Conservation (phyloP, 1,140 invertebrate genomes). For the Rhopalosiphum padi region DNA sequence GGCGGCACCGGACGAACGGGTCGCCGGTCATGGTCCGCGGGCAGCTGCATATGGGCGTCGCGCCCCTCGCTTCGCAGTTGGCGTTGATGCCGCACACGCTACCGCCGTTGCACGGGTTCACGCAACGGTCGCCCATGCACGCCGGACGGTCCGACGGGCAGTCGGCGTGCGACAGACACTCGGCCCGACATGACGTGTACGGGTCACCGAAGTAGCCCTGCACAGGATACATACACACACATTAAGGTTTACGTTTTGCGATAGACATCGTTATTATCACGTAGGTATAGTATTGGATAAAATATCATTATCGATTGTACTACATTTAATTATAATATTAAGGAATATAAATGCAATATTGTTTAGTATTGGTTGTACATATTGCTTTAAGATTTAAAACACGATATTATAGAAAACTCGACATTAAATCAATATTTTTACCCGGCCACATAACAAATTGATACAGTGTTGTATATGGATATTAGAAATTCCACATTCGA, state of each 20-base stretch:
- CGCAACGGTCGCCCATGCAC: conserved; percentile 81
- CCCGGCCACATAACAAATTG: too few species aligned
- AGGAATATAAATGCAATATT: too few species aligned
- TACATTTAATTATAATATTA: too few species aligned
- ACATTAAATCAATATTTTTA: too few species aligned
- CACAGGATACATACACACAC: conserved; percentile 27
- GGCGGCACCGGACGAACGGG: conserved; percentile 81
- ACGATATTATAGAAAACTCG: too few species aligned
- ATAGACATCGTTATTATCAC: too few species aligned
- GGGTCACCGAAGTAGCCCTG: conserved; percentile 79
- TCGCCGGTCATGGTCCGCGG: conserved; percentile 86
- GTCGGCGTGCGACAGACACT: conserved; percentile 76
- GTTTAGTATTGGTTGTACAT: too few species aligned
- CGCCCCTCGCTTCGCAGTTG: conserved; percentile 77
- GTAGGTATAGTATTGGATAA: too few species aligned
- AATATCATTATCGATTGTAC: too few species aligned
- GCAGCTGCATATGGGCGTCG: conserved; percentile 84
- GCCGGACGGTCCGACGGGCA: conserved; percentile 79
- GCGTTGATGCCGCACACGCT: conserved; percentile 82
- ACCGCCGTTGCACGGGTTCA: conserved; percentile 77
- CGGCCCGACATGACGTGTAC: conserved; percentile 74
- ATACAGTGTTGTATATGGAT: too few species aligned
- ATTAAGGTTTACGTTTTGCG: not conserved
- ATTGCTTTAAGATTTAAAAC: too few species aligned
- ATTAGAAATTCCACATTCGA: too few species aligned